Evolutionary conservation across 2,797 vertebrate genomes (phyloP).

Genomic region (Acrocephalus scirpaceus): DNA sequence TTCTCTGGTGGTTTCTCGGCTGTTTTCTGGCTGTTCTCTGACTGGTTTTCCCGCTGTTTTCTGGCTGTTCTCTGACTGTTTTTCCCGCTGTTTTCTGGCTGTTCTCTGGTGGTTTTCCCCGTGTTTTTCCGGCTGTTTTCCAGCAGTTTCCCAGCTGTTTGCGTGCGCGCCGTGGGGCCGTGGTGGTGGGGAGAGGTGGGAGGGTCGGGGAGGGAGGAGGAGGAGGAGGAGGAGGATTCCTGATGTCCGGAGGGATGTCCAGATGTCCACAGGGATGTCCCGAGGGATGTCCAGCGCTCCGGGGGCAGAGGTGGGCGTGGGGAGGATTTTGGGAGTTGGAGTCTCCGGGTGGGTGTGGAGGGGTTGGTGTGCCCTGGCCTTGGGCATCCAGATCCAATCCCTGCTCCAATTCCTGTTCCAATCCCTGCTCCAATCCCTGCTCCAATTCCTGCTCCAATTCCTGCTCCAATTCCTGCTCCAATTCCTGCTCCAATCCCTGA

Average conservation of each 20-base stretch:
- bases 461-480: no score
- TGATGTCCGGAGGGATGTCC: no score
- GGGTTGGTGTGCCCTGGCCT: neutral
- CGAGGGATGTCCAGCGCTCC: neutral
- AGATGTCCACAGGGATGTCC: no score
- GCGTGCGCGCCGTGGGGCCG: neutral
- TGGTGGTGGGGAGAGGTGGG: neutral
- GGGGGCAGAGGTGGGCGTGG: neutral
- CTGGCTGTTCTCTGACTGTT: no score
- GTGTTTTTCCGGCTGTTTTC: no score
- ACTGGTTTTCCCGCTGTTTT: no score
- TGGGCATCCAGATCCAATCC: neutral
- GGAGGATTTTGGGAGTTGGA: neutral
- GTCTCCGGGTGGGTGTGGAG: neutral
- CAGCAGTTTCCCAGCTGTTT: neutral
- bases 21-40: no score
- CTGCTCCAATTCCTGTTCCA: accelerated
- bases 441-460: neutral
- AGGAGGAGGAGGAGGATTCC: neutral
- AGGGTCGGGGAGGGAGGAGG: neutral
- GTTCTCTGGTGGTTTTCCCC: neutral
- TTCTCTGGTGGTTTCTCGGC: neutral
- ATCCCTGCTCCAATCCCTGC: neutral
- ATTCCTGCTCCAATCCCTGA: no score
- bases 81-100: neutral